phyloP scores from a whole-genome alignment of 2,888 invertebrate genomes.

The Pomacea canaliculata region DNA sequence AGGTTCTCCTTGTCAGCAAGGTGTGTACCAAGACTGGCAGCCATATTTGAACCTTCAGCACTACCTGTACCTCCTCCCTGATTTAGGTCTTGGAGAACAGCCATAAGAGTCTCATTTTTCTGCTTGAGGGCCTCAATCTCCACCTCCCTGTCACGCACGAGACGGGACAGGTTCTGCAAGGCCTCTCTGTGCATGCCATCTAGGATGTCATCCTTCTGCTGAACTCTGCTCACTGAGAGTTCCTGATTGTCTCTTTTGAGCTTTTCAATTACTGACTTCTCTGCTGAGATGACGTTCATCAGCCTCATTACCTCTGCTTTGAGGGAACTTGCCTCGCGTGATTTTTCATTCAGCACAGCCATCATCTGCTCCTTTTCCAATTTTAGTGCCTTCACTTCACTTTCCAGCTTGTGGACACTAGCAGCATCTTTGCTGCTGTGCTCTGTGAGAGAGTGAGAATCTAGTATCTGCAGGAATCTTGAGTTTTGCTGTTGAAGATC shows the following conservation, averaged over 20 bases:
- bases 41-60: conserved; percentile 51
- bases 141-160: conserved; percentile 70
- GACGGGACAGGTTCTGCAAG: conserved; percentile 67
- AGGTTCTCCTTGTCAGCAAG: conserved; percentile 63
- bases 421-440: conserved; percentile 50
- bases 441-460: conserved; percentile 49
- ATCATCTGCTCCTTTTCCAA: conserved; percentile 69
- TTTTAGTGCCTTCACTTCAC: conserved; percentile 56
- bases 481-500: conserved; percentile 63
- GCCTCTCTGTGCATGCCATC: conserved; percentile 70
- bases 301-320: conserved; percentile 68
- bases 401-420: conserved; percentile 59
- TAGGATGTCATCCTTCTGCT: conserved; percentile 62
- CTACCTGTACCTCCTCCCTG: conserved; percentile 32
- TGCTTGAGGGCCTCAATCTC: conserved; percentile 70
- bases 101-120: conserved; percentile 67
- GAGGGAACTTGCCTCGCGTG: conserved; percentile 66
- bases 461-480: conserved; percentile 61
- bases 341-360: conserved; percentile 69
- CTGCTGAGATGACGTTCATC: conserved; percentile 67
- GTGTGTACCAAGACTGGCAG: conserved; percentile 64
- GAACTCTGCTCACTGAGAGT: conserved; percentile 35
- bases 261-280: conserved; percentile 66
- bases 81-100: conserved; percentile 64
- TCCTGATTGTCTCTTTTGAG: conserved; percentile 67